A percentile compares a stretch with the other conserved stretches of the same genome.
These are phyloP conservation scores for Sternotherus odoratus DNA, from an alignment of 2,797 vertebrate species.

Conservation along the genomic window DNA sequence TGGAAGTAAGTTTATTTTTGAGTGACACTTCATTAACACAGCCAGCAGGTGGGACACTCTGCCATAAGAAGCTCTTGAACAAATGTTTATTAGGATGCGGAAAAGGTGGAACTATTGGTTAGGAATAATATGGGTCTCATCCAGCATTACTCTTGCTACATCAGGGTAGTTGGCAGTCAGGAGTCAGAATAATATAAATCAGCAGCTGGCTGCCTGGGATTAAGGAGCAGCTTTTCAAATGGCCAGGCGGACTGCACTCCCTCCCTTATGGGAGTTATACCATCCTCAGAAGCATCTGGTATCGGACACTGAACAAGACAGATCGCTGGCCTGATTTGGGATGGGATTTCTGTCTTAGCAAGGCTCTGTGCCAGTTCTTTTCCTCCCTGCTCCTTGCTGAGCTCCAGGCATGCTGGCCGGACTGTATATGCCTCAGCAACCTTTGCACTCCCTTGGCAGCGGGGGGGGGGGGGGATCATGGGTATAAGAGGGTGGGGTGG, in stretches of 20 bases:
- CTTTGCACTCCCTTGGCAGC: neutral
- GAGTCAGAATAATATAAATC: neutral
- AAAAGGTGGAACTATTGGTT: neutral
- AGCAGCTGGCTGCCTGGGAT: neutral
- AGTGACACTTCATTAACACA: rapidly evolving
- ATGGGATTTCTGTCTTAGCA: neutral
- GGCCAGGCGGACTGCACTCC: neutral
- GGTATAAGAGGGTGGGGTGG: neutral
- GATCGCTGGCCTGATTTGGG: neutral
- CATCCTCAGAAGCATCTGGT: neutral
- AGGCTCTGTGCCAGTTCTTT: neutral
- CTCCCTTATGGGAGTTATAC: neutral
- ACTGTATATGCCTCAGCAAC: neutral
- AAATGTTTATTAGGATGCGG: neutral
- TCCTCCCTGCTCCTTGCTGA: neutral
- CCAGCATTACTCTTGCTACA: neutral
- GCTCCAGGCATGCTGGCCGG: neutral
- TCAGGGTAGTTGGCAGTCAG: neutral
- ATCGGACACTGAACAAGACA: rapidly evolving
- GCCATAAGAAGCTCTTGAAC: neutral
- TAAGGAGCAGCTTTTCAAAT: neutral
- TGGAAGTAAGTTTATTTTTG: neutral
- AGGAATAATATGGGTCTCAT: neutral
- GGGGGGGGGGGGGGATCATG: rapidly evolving
- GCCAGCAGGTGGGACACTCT: neutral